These are phyloP conservation scores for Suricata suricatta DNA, from an alignment of 2,113 vertebrate species.

Conservation along the genomic window DNA sequence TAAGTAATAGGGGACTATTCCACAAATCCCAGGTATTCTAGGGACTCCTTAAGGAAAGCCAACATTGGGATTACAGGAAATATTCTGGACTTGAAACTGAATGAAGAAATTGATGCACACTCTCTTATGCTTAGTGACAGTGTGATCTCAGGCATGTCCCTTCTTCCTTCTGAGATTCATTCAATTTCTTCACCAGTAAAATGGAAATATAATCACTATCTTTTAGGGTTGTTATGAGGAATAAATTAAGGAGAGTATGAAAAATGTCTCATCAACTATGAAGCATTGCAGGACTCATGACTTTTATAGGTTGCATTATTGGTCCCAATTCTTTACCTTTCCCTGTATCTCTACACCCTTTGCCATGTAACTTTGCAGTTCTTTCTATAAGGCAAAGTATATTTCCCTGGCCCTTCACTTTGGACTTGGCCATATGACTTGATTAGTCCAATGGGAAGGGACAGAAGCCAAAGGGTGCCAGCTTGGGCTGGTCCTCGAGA, in stretches of 20 bases:
- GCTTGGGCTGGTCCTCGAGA: background rate
- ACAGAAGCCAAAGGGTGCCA: background rate
- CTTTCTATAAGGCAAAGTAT: background rate
- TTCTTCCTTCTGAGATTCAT: slow-evolving; percentile 34
- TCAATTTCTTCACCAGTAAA: slow-evolving; percentile 33
- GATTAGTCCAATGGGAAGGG: background rate
- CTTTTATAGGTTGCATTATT: background rate
- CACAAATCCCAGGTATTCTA: background rate
- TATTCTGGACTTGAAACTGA: background rate
- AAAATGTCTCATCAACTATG: background rate
- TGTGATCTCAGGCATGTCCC: background rate
- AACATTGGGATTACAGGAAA: background rate
- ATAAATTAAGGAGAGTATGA: background rate
- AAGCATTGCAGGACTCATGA: background rate
- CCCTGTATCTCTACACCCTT: background rate
- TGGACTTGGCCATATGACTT: background rate
- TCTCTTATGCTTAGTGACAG: background rate
- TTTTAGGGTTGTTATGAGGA: background rate
- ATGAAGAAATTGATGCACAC: background rate
- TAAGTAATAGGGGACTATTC: background rate
- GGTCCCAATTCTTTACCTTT: background rate
- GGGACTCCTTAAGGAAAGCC: background rate
- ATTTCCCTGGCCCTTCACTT: background rate
- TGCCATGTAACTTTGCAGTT: background rate
- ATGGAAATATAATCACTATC: background rate